phyloP scores from a whole-genome alignment of 1,140 invertebrate genomes.

The Drosophila sp. region DNA sequence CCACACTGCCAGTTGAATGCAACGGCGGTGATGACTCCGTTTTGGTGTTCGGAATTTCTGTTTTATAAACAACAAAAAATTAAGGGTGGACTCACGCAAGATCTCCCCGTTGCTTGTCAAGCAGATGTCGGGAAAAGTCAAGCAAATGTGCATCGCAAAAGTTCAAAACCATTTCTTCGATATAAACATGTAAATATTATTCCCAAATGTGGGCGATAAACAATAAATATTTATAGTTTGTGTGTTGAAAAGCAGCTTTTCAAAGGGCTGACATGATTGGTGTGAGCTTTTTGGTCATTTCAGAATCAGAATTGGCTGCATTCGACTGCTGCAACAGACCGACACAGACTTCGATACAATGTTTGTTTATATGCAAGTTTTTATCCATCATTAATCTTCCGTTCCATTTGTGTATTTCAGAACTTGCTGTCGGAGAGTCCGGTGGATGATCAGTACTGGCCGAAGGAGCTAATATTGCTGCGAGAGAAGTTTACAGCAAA shows the following conservation, averaged over 20 bases:
- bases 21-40: neutral
- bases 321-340: slow-evolving; percentile 56
- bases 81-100: slow-evolving; percentile 6
- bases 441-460: slow-evolving; percentile 88
- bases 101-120: slow-evolving; percentile 21
- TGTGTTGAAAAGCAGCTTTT: slow-evolving; percentile 25
- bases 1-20: slow-evolving; percentile 12
- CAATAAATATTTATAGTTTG: slow-evolving; percentile 68
- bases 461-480: slow-evolving; percentile 88
- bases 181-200: slow-evolving; percentile 66
- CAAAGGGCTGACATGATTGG: slow-evolving; percentile 28
- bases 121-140: slow-evolving; percentile 20
- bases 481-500: slow-evolving; percentile 89
- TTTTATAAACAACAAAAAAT: slow-evolving; percentile 37
- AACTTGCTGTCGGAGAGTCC: slow-evolving; percentile 87
- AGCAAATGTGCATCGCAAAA: slow-evolving; percentile 28
- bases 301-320: slow-evolving; percentile 42
- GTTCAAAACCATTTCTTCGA: neutral
- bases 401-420: slow-evolving; percentile 83
- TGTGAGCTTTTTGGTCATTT: slow-evolving; percentile 24
- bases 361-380: slow-evolving; percentile 40
- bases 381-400: slow-evolving; percentile 11
- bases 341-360: slow-evolving; percentile 43
- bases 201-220: slow-evolving; percentile 37
- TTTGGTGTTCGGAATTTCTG: neutral